These are phyloP conservation scores for Psix sp. DNA, from an alignment of 1,140 invertebrate genomes.

Conservation along the genomic window DNA sequence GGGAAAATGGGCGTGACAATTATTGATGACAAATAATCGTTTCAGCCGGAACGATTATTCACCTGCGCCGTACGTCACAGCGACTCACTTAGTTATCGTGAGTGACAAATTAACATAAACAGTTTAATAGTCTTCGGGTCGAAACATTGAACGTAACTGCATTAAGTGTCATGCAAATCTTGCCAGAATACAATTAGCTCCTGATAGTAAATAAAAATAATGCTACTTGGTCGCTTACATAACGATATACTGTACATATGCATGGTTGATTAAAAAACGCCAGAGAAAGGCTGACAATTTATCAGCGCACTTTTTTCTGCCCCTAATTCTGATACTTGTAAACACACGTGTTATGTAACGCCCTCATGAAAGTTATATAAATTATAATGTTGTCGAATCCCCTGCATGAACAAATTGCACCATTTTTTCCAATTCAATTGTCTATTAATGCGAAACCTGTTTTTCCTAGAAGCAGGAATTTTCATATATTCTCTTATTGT, in stretches of 20 bases:
- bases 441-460: too few species aligned
- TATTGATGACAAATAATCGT: too few species aligned
- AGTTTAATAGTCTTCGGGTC: too few species aligned
- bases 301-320: conserved; percentile 38
- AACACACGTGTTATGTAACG: conserved; percentile 37
- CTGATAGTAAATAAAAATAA: conserved; percentile 33
- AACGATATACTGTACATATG: conserved; percentile 23
- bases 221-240: conserved; percentile 23
- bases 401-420: conserved; percentile 38
- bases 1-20: too few species aligned
- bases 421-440: conserved; percentile 5
- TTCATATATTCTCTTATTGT: too few species aligned
- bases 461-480: too few species aligned
- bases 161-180: background rate
- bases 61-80: too few species aligned
- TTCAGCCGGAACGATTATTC: too few species aligned
- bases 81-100: too few species aligned
- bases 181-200: conserved; percentile 11
- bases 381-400: conserved; percentile 34
- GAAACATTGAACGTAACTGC: too few species aligned
- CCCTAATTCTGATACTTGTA: conserved; percentile 40
- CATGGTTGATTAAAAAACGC: conserved; percentile 38
- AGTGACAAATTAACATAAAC: too few species aligned
- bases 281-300: conserved; percentile 44
- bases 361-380: conserved; percentile 41